phyloP scores from a whole-genome alignment of 2,888 invertebrate species.

The Tubulanus polymorphus region DNA sequence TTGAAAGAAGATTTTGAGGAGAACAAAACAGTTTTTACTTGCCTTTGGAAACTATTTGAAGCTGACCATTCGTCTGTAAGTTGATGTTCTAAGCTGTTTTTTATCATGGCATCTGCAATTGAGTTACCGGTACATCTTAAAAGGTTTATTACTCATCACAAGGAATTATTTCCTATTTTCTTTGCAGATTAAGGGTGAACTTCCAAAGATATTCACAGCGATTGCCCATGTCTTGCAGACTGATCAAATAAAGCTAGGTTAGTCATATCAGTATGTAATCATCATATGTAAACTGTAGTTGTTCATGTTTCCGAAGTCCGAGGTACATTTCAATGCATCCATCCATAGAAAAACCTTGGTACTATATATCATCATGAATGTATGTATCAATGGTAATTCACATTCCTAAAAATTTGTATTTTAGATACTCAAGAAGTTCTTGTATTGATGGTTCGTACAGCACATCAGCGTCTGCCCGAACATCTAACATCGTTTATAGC shows the following conservation, averaged over 20 bases:
- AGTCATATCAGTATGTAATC: not conserved
- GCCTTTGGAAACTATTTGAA: slow-evolving; percentile 64
- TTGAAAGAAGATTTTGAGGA: slow-evolving; percentile 72
- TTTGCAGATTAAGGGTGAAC: slow-evolving; percentile 20
- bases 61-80: slow-evolving; percentile 59
- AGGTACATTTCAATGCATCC: no score
- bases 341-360: no score
- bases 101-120: no score
- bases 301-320: slow-evolving; percentile 27
- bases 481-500: not conserved
- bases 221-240: slow-evolving; percentile 30
- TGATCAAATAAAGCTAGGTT: slow-evolving; percentile 31
- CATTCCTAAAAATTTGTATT: no score
- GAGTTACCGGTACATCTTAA: not conserved
- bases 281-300: not conserved
- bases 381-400: no score
- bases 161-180: no score
- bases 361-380: no score
- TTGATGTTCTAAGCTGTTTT: not conserved
- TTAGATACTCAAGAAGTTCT: no score
- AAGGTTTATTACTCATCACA: no score
- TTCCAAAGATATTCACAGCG: slow-evolving; percentile 25
- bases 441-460: not conserved
- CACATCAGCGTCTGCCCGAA: not conserved
- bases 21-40: slow-evolving; percentile 66